phyloP scores from a whole-genome alignment of 2,797 vertebrate species.

The Diplodus sargus region DNA sequence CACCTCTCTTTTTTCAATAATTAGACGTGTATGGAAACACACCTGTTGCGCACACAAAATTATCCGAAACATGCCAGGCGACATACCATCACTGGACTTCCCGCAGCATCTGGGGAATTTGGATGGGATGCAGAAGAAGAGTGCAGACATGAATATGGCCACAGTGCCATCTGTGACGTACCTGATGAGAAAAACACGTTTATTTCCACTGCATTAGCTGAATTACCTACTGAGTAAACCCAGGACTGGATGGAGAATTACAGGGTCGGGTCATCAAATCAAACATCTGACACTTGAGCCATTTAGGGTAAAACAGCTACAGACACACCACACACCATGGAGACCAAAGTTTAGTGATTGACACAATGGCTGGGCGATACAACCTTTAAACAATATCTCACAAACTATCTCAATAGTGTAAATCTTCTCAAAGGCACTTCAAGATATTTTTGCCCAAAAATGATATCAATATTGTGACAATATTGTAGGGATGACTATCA shows the following conservation, averaged over 20 bases:
- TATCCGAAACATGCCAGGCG: neutral
- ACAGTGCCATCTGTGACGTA: slow-evolving; percentile 89
- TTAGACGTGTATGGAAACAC: neutral
- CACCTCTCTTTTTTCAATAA: neutral
- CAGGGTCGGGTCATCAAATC: neutral
- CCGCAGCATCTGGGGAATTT: slow-evolving; percentile 43
- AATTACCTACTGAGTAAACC: neutral
- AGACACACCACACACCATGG: neutral
- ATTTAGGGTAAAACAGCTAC: neutral
- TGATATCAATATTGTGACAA: too few relatives aligned
- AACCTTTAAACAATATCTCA: too few relatives aligned
- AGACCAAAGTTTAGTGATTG: neutral
- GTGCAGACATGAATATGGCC: slow-evolving; percentile 84
- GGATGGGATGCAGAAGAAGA: slow-evolving; percentile 90
- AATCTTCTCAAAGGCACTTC: too few relatives aligned
- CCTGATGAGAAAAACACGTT: slow-evolving; percentile 71
- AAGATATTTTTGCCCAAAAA: too few relatives aligned
- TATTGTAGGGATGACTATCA: too few relatives aligned
- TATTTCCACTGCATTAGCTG: neutral
- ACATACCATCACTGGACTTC: slow-evolving; percentile 41
- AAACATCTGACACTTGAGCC: neutral
- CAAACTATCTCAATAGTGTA: too few relatives aligned
- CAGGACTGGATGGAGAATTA: neutral
- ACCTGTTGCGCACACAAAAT: neutral
- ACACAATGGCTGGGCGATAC: too few relatives aligned